Percentiles rank a stretch among this genome's conserved stretches.
Evolutionary conservation across 2,888 invertebrate species (phyloP).

Genomic region (Troides helena): DNA sequence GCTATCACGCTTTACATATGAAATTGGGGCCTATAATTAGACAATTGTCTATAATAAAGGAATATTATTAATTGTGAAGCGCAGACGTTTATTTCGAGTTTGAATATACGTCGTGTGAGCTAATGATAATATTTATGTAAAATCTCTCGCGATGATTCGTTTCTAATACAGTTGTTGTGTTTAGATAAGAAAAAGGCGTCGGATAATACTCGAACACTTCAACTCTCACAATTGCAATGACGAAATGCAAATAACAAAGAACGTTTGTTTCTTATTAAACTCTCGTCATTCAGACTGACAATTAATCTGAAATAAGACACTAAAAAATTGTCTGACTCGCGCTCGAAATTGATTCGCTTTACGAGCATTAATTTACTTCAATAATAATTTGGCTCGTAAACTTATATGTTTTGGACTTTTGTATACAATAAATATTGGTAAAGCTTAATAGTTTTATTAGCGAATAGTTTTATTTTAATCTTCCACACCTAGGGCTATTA

Average conservation of each 20-base stretch:
- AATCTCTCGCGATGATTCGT: background rate
- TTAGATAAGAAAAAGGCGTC: background rate
- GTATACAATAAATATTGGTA: background rate
- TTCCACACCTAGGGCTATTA: too few relatives aligned
- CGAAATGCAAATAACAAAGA: background rate
- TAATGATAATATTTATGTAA: background rate
- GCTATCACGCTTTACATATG: too few relatives aligned
- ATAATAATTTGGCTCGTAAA: slow-evolving; percentile 14
- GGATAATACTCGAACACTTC: slow-evolving; percentile 1
- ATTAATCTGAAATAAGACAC: slow-evolving; percentile 7
- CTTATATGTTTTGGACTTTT: background rate
- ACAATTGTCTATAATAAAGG: too few relatives aligned
- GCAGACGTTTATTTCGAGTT: background rate
- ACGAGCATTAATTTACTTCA: slow-evolving; percentile 16
- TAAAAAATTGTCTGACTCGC: slow-evolving; percentile 7
- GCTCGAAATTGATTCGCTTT: slow-evolving; percentile 24
- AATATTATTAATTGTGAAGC: background rate
- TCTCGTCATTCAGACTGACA: slow-evolving; percentile 4
- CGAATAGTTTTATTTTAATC: too few relatives aligned
- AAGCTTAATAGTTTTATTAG: background rate
- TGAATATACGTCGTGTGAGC: background rate
- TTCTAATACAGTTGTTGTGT: background rate
- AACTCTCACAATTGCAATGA: background rate
- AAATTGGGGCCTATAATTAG: too few relatives aligned
- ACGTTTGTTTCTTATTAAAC: background rate